Evolutionary conservation across 2,113 vertebrate genomes (phyloP), one percentile per base, ranked within the genome.

Genomic region (Megalops atlanticus): DNA sequence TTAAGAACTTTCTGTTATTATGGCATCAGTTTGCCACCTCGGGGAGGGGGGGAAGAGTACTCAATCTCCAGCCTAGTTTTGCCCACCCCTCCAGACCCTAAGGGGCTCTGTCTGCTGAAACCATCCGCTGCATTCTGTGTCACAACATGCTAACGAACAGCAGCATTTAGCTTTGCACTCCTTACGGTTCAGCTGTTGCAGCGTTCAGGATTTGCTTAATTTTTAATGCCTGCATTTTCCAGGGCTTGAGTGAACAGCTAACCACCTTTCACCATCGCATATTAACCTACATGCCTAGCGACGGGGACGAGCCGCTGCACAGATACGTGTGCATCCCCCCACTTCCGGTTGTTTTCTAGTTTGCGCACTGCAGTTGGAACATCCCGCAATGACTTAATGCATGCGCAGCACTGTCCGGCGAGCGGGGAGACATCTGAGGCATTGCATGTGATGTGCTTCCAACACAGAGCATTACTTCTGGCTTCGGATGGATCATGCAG

Each of bases 41-140:
- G n/a, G n/a, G n/a, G n/a, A n/a, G n/a, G n/a, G n/a, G n/a, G n/a
- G n/a, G n/a, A n/a, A n/a, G n/a, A n/a, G n/a, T n/a, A n/a, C n/a
- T n/a, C 77, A 77, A 58, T 83, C 79, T 83, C 81, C 81, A 83
- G 76, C 72, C 31, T 35, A 79, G 77, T 83, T 83, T 83, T n/a
- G 24, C 58, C 58, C 81, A 74, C 49, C 49, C 58, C 54, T 1
- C 71, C 12, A 36, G 69, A 31, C 40, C 10, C 18, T 35, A 33
- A 43, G 38, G 12, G 70, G 21, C 15, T 24, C 14, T 73, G 35
- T 73, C 70, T 52, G 49, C 38, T 43, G 36, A 31, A 31, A 74
- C 16, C 12, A 41, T 74, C 18, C 12, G 27, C n/a, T 78, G 76
- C 52, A 64, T 58, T 38, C 10, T 49, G 35, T 58, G 33, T 52